Base-by-base conservation (phyloP, 2,797 vertebrate species). In the Aulostomus chinensis region DNA sequence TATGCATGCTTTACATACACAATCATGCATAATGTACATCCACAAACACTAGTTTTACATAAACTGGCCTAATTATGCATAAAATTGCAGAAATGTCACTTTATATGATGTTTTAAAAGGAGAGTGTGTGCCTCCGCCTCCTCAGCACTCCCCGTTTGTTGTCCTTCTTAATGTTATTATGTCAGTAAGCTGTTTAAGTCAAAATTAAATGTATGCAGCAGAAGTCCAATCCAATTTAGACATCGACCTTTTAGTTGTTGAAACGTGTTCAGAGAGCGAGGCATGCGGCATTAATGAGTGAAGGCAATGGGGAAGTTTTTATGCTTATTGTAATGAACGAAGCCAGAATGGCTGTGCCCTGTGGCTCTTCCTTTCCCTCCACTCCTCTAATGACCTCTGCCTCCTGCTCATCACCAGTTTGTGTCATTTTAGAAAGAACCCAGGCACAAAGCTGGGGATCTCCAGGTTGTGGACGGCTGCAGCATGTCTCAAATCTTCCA, bases 311-410 rank as follows among this genome's bases (percentile, higher is more conserved):
- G 25, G 42, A 67, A 42, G 55, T 56, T 70, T 79, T n/a, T n/a
- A n/a, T n/a, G n/a, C n/a, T n/a, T 48, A 58, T 78, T 73, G 67
- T 83, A 80, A 83, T 84, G 73, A 83, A 81, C 57, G 86, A 61
- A 16, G 69, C 75, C 68, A 86, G 74, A 88, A 84, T 85, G 77
- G 76, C 64, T 81, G 41, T 80, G 73, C 75, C 82, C 81, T 69
- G 4, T 47, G 86, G 87, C 87, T 62, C 71, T 80, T 83, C 45
- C 76, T 86, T 87, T 86, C 68, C 75, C 68, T 76, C 66, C 64
- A 50, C 71, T 70, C 78, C 80, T 85, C 67, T 49, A 39, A 63
- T 69, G 83, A 71, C 76, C 78, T 83, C 68, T 78, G 73, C 73
- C 76, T 74, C 58, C 58, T 56, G 67, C 81, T 84, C 78, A 65